These are phyloP conservation scores for Indri indri DNA, from an alignment of 2,113 vertebrate genomes.

Conservation along the genomic window DNA sequence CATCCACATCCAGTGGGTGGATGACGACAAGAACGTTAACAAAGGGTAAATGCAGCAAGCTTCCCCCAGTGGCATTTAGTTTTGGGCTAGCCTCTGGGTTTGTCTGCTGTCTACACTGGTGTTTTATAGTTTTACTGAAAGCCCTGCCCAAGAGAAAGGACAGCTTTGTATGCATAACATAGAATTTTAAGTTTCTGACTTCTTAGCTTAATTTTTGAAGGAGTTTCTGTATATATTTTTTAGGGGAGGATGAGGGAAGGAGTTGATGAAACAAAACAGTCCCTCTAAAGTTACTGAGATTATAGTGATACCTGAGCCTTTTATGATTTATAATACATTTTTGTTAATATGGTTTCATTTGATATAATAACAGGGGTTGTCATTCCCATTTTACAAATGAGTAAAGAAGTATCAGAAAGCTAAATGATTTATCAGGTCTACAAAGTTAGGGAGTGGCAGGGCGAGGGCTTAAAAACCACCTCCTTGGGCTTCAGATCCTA, in stretches of 20 bases:
- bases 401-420: not conserved
- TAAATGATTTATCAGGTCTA: not conserved
- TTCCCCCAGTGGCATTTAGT: rapidly evolving
- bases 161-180: not conserved
- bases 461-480: not conserved
- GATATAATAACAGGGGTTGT: not conserved
- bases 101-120: not conserved
- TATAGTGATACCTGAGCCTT: not conserved
- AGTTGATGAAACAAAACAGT: not conserved
- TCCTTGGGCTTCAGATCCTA: not conserved
- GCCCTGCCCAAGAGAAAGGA: not conserved
- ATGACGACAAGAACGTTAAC: constrained; percentile 96
- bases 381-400: not conserved
- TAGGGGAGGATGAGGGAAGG: not conserved
- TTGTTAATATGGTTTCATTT: not conserved
- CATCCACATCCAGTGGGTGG: constrained; percentile 96
- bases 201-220: constrained; percentile 30
- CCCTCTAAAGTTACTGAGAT: not conserved
- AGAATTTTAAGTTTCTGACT: constrained; percentile 3
- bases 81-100: not conserved
- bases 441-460: not conserved
- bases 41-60: constrained; percentile 88
- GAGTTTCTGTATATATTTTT: not conserved
- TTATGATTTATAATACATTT: constrained; percentile 22
- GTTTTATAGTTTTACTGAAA: not conserved